These are phyloP conservation scores for honey bee (Apis mellifera) DNA, from an alignment of 1,140 invertebrate species.

Conservation along the genomic window DNA sequence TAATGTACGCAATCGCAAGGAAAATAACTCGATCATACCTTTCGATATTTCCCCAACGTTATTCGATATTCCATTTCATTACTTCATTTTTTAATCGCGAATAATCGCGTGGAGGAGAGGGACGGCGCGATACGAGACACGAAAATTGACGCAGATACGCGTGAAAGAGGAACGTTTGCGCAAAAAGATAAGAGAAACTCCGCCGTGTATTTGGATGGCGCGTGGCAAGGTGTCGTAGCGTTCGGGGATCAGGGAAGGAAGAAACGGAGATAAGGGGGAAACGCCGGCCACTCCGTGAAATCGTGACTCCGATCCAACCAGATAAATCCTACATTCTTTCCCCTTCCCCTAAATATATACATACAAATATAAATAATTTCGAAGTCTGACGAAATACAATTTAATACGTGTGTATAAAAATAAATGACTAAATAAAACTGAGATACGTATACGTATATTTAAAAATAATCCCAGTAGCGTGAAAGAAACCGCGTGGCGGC, in stretches of 20 bases:
- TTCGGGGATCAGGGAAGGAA: conserved; percentile 11
- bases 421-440: background rate
- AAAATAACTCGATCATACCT: too few relatives aligned
- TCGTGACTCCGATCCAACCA: background rate
- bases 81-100: too few relatives aligned
- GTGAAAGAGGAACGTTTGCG: conserved; percentile 53
- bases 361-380: background rate
- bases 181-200: conserved; percentile 54
- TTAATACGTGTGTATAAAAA: too few relatives aligned
- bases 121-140: background rate
- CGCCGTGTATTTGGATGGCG: conserved; percentile 46
- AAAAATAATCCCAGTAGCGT: conserved; percentile 4
- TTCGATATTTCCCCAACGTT: too few relatives aligned
- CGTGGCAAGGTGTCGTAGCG: conserved; percentile 59
- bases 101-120: too few relatives aligned
- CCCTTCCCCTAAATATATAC: too few relatives aligned
- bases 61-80: too few relatives aligned
- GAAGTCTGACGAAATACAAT: too few relatives aligned
- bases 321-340: background rate
- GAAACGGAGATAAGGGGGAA: conserved; percentile 43
- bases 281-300: background rate
- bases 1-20: too few relatives aligned
- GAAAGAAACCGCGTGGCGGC: conserved; percentile 1
- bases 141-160: conserved; percentile 15
- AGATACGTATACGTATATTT: background rate